Evolutionary conservation across 2,113 vertebrate species (phyloP).

Genomic region (Dipodomys merriami): DNA sequence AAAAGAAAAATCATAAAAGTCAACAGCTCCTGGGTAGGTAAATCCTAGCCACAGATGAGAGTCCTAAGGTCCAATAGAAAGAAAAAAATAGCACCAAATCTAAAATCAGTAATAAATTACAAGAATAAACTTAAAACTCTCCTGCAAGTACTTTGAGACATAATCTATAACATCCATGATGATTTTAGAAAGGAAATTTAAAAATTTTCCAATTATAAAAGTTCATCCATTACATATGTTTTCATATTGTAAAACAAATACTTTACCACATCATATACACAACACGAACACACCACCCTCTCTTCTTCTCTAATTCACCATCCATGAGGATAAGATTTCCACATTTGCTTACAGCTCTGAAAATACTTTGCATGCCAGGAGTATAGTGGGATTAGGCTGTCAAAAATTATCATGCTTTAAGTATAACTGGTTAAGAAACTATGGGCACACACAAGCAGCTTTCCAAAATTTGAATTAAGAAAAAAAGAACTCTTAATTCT

Average conservation of each 20-base stretch:
- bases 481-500: neutral
- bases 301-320: neutral
- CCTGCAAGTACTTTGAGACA: neutral
- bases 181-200: conserved; percentile 22
- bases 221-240: neutral
- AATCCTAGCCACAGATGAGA: neutral
- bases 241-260: neutral
- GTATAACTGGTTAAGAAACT: conserved; percentile 22
- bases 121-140: neutral
- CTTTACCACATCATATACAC: neutral
- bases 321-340: neutral
- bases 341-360: conserved; percentile 46
- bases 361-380: conserved; percentile 1
- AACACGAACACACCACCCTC: neutral
- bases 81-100: neutral
- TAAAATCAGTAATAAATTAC: neutral
- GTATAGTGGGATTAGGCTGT: conserved; percentile 7
- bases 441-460: neutral
- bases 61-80: neutral
- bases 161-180: neutral
- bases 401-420: conserved; percentile 50
- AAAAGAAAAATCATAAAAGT: neutral
- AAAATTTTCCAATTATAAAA: neutral
- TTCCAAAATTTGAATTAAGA: neutral
- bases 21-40: neutral